phyloP scores from a whole-genome alignment of 2,113 vertebrate genomes.

The Cryptotis parvus region DNA sequence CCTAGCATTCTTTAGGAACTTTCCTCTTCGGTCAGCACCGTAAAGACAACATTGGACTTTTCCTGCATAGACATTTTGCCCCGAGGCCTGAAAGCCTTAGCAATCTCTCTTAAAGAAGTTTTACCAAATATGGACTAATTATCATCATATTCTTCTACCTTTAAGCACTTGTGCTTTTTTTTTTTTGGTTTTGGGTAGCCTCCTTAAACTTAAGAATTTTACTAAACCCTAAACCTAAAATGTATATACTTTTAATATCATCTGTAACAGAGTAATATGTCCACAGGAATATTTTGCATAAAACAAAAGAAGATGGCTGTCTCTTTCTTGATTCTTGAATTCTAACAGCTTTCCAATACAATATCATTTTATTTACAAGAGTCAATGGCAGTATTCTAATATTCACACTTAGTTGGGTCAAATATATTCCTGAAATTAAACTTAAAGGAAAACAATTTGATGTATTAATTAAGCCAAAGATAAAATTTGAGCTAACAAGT shows the following conservation, averaged over 20 bases:
- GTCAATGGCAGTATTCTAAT: background rate
- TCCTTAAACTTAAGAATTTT: background rate
- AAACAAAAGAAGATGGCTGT: background rate
- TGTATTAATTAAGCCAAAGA: background rate
- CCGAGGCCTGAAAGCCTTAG: background rate
- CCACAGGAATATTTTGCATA: background rate
- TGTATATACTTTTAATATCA: background rate
- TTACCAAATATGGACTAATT: no score
- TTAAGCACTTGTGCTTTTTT: background rate
- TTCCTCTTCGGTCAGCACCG: no score
- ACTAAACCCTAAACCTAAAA: background rate
- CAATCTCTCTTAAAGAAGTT: no score
- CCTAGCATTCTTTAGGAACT: background rate
- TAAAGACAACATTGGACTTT: background rate
- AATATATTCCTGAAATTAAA: conserved; percentile 17
- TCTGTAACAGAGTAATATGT: background rate
- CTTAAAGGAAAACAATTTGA: background rate
- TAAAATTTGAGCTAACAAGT: background rate
- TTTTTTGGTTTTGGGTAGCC: background rate
- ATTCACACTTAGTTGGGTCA: background rate
- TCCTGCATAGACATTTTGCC: background rate
- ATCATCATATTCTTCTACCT: background rate
- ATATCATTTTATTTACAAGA: conserved; percentile 16
- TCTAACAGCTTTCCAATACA: background rate
- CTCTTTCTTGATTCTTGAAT: background rate